Evolutionary conservation across 2,113 vertebrate species (phyloP), one percentile per base, ranked within the genome.

Genomic region (Calyptomena viridis): DNA sequence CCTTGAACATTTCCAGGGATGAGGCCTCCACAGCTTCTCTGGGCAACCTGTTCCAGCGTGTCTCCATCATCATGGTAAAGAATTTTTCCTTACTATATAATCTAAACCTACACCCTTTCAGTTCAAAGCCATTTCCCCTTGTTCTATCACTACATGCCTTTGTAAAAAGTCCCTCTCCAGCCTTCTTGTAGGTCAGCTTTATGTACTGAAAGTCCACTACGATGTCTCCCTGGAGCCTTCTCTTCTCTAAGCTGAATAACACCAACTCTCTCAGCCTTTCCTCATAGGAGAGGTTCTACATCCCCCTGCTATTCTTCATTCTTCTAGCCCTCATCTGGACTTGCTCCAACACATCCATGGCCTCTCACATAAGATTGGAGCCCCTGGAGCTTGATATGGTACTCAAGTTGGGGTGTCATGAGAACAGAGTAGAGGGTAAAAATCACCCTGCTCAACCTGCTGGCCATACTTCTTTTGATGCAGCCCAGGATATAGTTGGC

Each of bases 381-480:
- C 5, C 10, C 8, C 5, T 21, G 25, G 21, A 79, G n/a, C 9
- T 20, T 46, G n/a, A 31, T 18, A 4, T 11, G 5, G 17, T 33
- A 31, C 14, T 40, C 39, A n/a, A 12, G 2, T 0, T 53, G n/a
- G 17, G 2, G 5, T 79, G 9, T 73, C 17, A 59, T 0, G 0
- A 67, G 30, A 40, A 14, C 17, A 31, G 28, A 8, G 19, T 6
- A 58, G 44, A 66, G 21, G 9, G 28, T 17, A 39, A 53, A 21
- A 72, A 53, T 53, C 50, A 42, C 52, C 11, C 23, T 66, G 25
- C 25, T 35, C 15, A 59, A 27, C 24, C 59, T 47, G 17, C 46
- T 60, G 44, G 11, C 9, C 24, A 5, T 12, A 12, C 7, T 59
- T 66, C 33, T 72, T 52, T 39, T 53, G 46, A 28, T 35, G 28